These are phyloP conservation scores for Drosophila quinaria DNA, from an alignment of 2,888 invertebrate genomes.

Conservation along the genomic window DNA sequence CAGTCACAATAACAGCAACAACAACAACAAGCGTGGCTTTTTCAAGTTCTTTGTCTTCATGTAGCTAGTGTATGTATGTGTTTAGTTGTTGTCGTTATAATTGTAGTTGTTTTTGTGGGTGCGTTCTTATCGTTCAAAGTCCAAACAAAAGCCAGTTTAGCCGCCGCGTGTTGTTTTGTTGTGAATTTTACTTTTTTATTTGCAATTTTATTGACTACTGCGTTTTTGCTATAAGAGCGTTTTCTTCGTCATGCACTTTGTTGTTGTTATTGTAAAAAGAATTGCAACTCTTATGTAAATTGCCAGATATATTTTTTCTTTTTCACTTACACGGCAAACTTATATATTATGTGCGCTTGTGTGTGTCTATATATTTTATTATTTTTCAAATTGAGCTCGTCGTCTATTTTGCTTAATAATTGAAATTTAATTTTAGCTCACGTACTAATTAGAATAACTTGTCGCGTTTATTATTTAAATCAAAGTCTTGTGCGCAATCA, in stretches of 20 bases:
- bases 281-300: conserved; percentile 63
- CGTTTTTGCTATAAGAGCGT: conserved; percentile 12
- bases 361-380: conserved; percentile 8
- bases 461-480: conserved; percentile 57
- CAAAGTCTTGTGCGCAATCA: conserved; percentile 39
- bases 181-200: conserved; percentile 20
- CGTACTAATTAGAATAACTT: conserved; percentile 67
- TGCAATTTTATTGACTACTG: conserved; percentile 23
- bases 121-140: conserved; percentile 77
- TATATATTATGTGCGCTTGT: conserved; percentile 1
- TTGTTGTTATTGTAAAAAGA: conserved; percentile 20
- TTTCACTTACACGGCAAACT: conserved; percentile 50
- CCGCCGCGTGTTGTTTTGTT: conserved; percentile 45
- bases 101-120: conserved; percentile 50
- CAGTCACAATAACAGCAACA: conserved; percentile 40
- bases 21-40: conserved; percentile 64
- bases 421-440: conserved; percentile 48
- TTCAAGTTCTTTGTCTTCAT: conserved; percentile 67
- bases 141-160: conserved; percentile 56
- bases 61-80: conserved; percentile 8
- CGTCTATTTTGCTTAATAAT: conserved; percentile 30
- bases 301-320: conserved; percentile 13
- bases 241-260: conserved; percentile 14
- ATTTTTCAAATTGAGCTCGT: conserved; percentile 6
- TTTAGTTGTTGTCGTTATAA: conserved; percentile 33